Evolutionary conservation across 2,113 vertebrate species (phyloP).

Genomic region (Balaeniceps rex): DNA sequence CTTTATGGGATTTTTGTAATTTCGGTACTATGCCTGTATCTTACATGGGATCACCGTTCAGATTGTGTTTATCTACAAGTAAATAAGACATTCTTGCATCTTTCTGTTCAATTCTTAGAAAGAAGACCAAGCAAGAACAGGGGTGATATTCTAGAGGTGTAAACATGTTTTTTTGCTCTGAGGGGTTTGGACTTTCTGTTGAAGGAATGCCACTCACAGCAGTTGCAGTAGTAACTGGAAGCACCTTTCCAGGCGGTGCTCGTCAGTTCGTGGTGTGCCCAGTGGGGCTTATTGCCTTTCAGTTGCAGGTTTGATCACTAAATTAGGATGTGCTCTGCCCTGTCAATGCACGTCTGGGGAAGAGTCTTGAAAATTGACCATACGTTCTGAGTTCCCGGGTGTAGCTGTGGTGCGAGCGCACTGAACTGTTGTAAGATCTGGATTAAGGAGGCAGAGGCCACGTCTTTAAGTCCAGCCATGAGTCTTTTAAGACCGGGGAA

Average conservation of each 20-base stretch:
- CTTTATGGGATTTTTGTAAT: background rate
- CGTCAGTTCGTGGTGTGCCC: rapidly evolving
- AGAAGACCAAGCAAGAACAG: background rate
- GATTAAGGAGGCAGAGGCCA: too few species aligned
- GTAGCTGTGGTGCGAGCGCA: rapidly evolving
- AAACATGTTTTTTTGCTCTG: background rate
- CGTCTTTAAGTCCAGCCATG: background rate
- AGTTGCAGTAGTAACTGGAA: too few species aligned
- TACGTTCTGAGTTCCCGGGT: rapidly evolving
- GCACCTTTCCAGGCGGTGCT: background rate
- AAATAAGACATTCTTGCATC: background rate
- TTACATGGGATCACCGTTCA: background rate
- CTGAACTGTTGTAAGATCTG: too few species aligned
- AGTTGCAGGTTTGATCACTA: background rate
- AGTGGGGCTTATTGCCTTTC: too few species aligned
- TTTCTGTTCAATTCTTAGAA: background rate
- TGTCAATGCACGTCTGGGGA: background rate
- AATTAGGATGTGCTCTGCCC: too few species aligned
- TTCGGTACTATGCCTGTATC: rapidly evolving
- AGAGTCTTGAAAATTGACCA: too few species aligned
- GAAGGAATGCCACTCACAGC: background rate
- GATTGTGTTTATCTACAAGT: too few species aligned
- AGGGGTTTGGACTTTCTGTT: too few species aligned
- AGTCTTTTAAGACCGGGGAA: background rate
- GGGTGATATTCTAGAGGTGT: background rate